These are phyloP conservation scores for Tetrax tetrax DNA, from an alignment of 2,113 vertebrate genomes.

Conservation along the genomic window DNA sequence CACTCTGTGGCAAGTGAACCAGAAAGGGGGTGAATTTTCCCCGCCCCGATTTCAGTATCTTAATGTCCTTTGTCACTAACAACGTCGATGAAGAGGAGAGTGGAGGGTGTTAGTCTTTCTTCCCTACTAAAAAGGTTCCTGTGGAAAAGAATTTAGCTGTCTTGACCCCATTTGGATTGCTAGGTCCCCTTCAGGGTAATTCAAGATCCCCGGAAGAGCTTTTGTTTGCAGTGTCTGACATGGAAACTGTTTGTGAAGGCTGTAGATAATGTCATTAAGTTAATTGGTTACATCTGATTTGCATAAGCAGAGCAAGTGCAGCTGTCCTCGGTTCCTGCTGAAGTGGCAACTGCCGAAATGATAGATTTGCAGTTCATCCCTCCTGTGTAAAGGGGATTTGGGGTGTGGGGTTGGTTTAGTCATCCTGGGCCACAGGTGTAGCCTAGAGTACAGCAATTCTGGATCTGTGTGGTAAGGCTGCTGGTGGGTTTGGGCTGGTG, in stretches of 20 bases:
- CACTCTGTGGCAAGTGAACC: not conserved
- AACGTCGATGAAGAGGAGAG: not conserved
- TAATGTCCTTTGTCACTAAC: not conserved
- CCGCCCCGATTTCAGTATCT: not conserved
- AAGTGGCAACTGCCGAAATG: not conserved
- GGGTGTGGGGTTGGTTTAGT: not conserved
- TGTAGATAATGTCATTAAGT: constrained; percentile 55
- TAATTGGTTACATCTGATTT: constrained; percentile 63
- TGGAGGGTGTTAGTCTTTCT: not conserved
- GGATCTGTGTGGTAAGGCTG: not conserved
- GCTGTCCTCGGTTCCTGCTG: not conserved
- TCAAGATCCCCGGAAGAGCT: constrained; percentile 55
- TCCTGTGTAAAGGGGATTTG: not conserved
- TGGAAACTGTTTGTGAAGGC: constrained; percentile 62
- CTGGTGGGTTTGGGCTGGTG: not conserved
- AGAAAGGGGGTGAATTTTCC: not conserved
- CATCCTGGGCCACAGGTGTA: not conserved
- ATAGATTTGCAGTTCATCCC: not conserved
- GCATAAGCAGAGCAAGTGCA: constrained; percentile 51
- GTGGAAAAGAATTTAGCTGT: not conserved
- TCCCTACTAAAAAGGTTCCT: not conserved
- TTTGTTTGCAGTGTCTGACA: constrained; percentile 62
- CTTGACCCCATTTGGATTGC: not conserved
- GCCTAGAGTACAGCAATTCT: not conserved
- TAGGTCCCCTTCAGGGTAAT: constrained; percentile 29